Evolutionary conservation across 2,888 invertebrate species (phyloP), one percentile per base, ranked within the genome.

Genomic region (Hyles lineata): DNA sequence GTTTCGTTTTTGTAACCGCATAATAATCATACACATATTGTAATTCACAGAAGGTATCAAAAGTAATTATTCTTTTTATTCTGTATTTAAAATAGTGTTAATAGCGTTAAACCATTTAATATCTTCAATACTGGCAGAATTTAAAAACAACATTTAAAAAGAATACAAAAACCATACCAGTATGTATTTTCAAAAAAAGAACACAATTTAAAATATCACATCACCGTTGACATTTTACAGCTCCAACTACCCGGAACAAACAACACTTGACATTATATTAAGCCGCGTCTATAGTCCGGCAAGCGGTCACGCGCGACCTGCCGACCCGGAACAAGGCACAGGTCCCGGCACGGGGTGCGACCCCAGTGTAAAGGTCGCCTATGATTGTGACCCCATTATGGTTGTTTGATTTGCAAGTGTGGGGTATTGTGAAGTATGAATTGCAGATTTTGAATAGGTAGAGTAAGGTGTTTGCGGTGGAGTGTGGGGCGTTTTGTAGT

Each of bases 331-430:
- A 67, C 67, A 43, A 11, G 9, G 63, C 35, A 63, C 63, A 29
- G n/a, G 32, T 29, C 29, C 19, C 19, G 32, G 17, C 15, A n/a
- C 9, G 32, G 62, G 35, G 62, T 8, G n/a, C 9, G n/a, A 62
- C 62, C 29, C 63, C 67, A 43, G 35, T 35, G 43, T 67, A 67
- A 67, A 67, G 67, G 67, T 67, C 29, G 17, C 60, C 62, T 19
- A 17, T 4, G 17, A 29, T 29, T 29, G 9, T 62, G 29, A 62
- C 62, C 62, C n/a, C 32, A n/a, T 62, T 32, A 21, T 32, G 32
- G 9, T n/a, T 63, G 35, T 63, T 67, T 43, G 43, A 67, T 21
- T 23, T 21, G 50, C 23, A 43, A 23, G n/a, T 11, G 35, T 17
- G n/a, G n/a, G 62, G 19, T 35, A 62, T 35, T 62, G 62, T 25